phyloP scores from a whole-genome alignment of 2,888 invertebrate genomes.

The Nymphalis c-album region DNA sequence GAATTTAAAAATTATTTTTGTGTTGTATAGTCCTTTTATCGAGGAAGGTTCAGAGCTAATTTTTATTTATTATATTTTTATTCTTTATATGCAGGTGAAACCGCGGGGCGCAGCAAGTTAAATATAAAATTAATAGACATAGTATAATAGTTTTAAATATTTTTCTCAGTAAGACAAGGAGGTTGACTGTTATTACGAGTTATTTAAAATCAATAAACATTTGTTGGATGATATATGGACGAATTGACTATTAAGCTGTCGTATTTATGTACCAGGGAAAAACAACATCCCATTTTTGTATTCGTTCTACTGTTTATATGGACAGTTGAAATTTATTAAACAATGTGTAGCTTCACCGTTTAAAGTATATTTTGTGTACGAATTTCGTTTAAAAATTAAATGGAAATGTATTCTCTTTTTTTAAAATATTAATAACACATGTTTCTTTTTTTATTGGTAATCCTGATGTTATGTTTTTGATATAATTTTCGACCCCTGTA shows the following conservation, averaged over 20 bases:
- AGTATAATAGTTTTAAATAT: neutral
- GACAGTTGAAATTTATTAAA: conserved; percentile 21
- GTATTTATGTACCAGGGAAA: conserved; percentile 29
- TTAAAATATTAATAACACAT: neutral
- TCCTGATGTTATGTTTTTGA: too few species aligned
- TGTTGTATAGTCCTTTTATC: too few species aligned
- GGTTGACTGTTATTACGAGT: conserved; percentile 16
- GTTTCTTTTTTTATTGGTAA: too few species aligned
- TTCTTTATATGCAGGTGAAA: too few species aligned
- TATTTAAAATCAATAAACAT: conserved; percentile 35
- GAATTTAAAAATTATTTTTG: too few species aligned
- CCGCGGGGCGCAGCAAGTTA: too few species aligned
- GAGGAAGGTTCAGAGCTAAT: too few species aligned
- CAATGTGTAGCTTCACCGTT: conserved; percentile 9
- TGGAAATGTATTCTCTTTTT: neutral
- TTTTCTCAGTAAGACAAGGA: neutral
- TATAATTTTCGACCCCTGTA: too few species aligned
- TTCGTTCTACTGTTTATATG: conserved; percentile 21
- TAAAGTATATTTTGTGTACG: conserved; percentile 4
- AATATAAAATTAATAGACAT: too few species aligned
- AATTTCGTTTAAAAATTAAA: neutral
- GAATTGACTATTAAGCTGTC: conserved; percentile 32
- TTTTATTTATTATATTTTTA: too few species aligned
- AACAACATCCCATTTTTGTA: conserved; percentile 31
- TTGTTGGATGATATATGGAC: conserved; percentile 25